phyloP scores from a whole-genome alignment of 2,113 vertebrate genomes.

The Emydocephalus ijimae region DNA sequence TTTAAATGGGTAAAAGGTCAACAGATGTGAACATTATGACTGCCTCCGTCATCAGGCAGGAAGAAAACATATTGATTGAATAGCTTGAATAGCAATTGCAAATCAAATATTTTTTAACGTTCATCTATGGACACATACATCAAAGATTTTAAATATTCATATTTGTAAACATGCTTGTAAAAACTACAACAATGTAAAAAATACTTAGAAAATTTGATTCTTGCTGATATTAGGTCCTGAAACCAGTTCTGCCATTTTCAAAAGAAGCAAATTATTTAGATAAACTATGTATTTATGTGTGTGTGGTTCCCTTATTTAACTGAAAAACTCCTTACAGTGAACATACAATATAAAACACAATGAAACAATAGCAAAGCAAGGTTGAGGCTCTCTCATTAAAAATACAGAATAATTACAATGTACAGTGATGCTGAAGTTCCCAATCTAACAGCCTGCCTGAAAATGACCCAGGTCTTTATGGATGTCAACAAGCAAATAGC shows the following conservation, averaged over 20 bases:
- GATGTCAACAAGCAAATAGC: neutral
- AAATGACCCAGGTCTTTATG: neutral
- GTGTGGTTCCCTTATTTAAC: neutral
- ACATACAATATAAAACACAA: neutral
- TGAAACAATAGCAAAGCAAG: neutral
- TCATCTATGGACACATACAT: neutral
- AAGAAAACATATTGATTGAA: conserved; percentile 63
- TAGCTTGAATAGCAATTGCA: conserved; percentile 48
- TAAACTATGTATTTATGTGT: neutral
- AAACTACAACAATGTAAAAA: neutral
- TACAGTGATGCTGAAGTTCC: neutral
- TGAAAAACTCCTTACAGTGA: neutral
- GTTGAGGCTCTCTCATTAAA: neutral
- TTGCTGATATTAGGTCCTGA: neutral
- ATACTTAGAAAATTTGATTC: neutral
- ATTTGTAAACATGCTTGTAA: neutral
- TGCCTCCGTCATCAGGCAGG: conserved; percentile 53
- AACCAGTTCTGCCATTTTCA: neutral
- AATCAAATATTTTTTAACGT: conserved; percentile 52
- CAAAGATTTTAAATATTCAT: conserved; percentile 4
- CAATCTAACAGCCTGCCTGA: neutral
- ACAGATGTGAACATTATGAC: conserved; percentile 51
- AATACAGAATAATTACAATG: neutral
- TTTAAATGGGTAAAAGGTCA: conserved; percentile 48
- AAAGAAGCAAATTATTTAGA: neutral